Base-by-base conservation (phyloP, 2,797 vertebrate genomes). In the Chelon auratus region DNA sequence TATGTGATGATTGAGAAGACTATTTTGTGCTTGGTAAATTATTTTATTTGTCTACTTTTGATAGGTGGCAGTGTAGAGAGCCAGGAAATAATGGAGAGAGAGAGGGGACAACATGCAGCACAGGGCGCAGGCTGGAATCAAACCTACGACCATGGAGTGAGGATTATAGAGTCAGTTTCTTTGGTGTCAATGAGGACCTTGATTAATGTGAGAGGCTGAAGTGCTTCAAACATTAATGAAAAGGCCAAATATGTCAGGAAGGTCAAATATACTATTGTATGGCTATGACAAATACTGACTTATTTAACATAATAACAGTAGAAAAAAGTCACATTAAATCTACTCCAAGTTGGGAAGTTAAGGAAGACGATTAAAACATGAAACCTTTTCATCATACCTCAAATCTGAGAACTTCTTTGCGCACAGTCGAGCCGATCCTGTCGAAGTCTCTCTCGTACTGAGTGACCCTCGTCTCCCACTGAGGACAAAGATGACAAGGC, bases 361-460 rank as follows among this genome's bases (percentile, higher is more conserved):
- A 17, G 33, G 11, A 14, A 65, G 7, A 62, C 0, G 0, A 20
- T 15, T 15, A 24, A 15, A 3, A 73, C 4, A 59, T 15, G 0
- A 42, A 63, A 20, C 18, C 3, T 10, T 36, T 5, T 18, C 24
- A 39, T 71, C 39, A 15, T 77, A 98, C 97, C 96, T 99, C 97
- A 91, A 99, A 98, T 47, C 97, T 92, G 75, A 95, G 93, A 75
- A 99, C 96, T 87, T 99, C 97, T 83, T 96, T 98, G 68, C 97
- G 95, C 62, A 98, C 95, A 43, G 96, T 95, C 0, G 95, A 88
- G 39, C 96, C 97, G 55, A 98, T 94, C 62, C 95, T 94, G 84
- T 99, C 97, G 63, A 99, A 99, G 76, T 99, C 97, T 82, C 97
- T 94, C 86, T 98, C 97, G 0, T 96, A 97, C 63, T 97, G 97